Conservation (phyloP, 2,888 invertebrate species). For the Ichneumoninae sp. region DNA sequence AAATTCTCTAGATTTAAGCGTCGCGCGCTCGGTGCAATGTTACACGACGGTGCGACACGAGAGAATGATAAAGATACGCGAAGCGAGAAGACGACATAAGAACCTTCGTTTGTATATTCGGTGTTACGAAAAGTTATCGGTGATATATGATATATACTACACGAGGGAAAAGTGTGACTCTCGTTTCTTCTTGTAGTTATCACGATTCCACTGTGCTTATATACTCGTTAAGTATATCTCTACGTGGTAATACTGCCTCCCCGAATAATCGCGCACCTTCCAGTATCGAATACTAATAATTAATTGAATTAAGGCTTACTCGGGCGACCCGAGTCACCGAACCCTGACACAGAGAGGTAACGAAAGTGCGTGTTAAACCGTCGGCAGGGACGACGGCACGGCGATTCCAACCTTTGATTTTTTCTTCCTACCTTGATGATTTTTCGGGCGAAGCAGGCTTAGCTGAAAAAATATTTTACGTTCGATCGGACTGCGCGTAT, state of each 20-base stretch:
- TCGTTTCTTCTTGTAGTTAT: conserved; percentile 64
- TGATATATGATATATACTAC: conserved; percentile 54
- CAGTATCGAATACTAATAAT: conserved; percentile 59
- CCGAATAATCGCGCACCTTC: conserved; percentile 67
- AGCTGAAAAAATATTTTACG: background rate
- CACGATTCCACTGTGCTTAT: conserved; percentile 73
- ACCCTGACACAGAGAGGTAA: conserved; percentile 34
- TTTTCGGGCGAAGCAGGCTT: conserved; percentile 4
- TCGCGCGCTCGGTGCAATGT: conserved; percentile 54
- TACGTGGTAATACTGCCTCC: conserved; percentile 66
- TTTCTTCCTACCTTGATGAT: background rate
- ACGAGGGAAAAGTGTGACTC: conserved; percentile 34
- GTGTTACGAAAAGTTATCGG: conserved; percentile 50
- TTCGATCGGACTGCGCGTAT: background rate
- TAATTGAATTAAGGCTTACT: conserved; percentile 42
- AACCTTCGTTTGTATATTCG: conserved; percentile 63
- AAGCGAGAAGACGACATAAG: background rate
- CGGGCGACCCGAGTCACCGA: conserved; percentile 26
- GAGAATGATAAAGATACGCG: conserved; percentile 34
- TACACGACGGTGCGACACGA: conserved; percentile 44
- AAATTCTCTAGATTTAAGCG: conserved; percentile 64
- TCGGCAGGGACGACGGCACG: conserved; percentile 70
- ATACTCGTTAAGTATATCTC: conserved; percentile 70
- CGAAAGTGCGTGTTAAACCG: conserved; percentile 48
- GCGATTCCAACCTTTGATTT: conserved; percentile 18